A percentile compares a stretch with the other conserved stretches of the same genome.
These are phyloP conservation scores for Drosophila santomea DNA, from an alignment of 1,140 invertebrate species.

Conservation along the genomic window DNA sequence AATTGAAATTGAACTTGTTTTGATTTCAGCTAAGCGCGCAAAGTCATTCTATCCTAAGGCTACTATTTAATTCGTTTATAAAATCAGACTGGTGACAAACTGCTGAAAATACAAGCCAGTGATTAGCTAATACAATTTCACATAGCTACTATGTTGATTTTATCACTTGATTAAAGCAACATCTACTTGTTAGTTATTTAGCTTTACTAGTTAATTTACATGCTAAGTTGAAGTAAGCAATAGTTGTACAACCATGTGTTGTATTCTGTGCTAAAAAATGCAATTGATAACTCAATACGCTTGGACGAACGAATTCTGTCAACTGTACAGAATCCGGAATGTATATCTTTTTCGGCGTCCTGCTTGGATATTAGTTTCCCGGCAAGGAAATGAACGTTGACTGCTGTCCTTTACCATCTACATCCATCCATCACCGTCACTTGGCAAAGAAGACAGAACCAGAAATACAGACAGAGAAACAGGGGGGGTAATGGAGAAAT, in stretches of 20 bases:
- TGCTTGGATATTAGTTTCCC: conserved; percentile 13
- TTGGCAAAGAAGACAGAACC: conserved; percentile 9
- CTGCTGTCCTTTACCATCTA: not conserved
- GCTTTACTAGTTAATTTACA: not conserved
- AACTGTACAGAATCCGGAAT: not conserved
- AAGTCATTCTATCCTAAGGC: not conserved
- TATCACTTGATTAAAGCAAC: not conserved
- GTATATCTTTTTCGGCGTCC: not conserved
- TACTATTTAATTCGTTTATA: not conserved
- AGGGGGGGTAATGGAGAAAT: not conserved
- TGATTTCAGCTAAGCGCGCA: not conserved
- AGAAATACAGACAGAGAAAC: not conserved
- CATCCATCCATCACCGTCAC: conserved; percentile 57
- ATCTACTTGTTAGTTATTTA: not conserved
- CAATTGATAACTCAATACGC: not conserved
- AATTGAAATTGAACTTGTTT: not conserved
- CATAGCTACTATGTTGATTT: not conserved
- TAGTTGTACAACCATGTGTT: too few relatives aligned
- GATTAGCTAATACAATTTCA: not conserved
- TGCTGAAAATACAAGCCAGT: not conserved
- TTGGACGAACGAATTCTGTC: not conserved
- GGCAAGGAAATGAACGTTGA: conserved; percentile 23
- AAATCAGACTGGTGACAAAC: too few relatives aligned
- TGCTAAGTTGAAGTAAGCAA: too few relatives aligned
- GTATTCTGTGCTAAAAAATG: not conserved